A percentile compares a stretch with the other conserved stretches of the same genome.
These are phyloP conservation scores for Norana najaformis DNA, from an alignment of 2,888 invertebrate genomes.

Conservation along the genomic window DNA sequence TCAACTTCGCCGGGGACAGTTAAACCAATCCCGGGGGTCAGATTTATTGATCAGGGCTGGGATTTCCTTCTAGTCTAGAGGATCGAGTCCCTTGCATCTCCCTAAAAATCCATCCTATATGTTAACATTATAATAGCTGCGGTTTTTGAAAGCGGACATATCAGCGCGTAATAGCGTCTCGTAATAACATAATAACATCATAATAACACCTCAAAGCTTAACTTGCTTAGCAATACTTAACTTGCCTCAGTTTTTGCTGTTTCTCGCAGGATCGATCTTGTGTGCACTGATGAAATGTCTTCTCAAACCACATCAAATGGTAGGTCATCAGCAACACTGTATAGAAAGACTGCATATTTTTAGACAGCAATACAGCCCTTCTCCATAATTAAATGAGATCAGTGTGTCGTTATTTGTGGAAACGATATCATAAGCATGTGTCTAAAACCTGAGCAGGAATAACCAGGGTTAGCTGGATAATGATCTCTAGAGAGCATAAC, in stretches of 20 bases:
- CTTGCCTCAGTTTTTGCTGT: neutral
- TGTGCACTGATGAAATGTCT: neutral
- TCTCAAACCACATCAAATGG: neutral
- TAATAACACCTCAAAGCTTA: too few species aligned
- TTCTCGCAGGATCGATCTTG: slow-evolving; percentile 16
- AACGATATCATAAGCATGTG: too few species aligned
- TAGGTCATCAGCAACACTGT: neutral
- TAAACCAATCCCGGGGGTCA: too few species aligned
- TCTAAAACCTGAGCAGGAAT: neutral
- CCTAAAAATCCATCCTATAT: neutral
- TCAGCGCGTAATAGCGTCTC: too few species aligned
- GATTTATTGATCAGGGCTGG: neutral
- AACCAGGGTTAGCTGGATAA: too few species aligned
- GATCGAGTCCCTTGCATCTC: neutral
- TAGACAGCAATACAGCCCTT: neutral
- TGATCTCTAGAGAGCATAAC: too few species aligned
- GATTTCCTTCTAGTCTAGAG: neutral
- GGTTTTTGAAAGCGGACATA: neutral
- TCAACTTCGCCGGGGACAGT: too few species aligned
- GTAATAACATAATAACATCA: too few species aligned
- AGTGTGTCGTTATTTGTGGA: neutral
- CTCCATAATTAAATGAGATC: neutral
- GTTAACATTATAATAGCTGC: neutral
- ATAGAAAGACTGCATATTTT: neutral
- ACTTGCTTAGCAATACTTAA: neutral